Evolutionary conservation across 1,140 invertebrate species (phyloP).

Genomic region (Caerostris extrusa): DNA sequence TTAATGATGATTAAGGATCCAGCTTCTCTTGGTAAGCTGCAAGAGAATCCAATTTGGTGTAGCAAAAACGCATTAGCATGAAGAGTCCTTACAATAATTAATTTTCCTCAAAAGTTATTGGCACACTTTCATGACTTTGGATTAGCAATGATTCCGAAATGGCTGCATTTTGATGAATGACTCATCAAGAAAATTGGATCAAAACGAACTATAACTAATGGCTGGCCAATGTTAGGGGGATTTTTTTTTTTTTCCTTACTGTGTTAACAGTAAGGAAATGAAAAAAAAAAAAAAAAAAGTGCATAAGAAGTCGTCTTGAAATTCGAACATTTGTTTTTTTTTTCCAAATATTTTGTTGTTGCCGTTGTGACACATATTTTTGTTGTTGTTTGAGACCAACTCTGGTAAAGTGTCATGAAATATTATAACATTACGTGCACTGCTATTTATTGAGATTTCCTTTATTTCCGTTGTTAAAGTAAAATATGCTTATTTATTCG

Average conservation of each 20-base stretch:
- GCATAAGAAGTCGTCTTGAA: too few species aligned
- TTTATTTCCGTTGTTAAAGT: too few species aligned
- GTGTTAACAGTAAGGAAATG: too few species aligned
- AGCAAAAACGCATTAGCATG: neutral
- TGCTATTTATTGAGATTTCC: too few species aligned
- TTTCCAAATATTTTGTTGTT: too few species aligned
- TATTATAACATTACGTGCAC: too few species aligned
- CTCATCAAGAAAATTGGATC: neutral
- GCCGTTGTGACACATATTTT: too few species aligned
- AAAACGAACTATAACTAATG: neutral
- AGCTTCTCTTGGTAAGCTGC: neutral
- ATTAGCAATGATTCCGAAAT: neutral
- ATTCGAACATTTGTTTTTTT: too few species aligned
- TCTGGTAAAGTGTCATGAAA: too few species aligned
- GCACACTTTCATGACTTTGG: neutral
- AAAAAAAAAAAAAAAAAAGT: too few species aligned
- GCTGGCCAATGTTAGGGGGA: neutral
- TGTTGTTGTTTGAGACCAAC: too few species aligned
- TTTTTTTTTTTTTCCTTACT: neutral
- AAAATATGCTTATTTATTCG: too few species aligned
- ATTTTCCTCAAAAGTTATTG: neutral
- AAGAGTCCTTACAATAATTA: neutral
- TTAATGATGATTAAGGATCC: slow-evolving; percentile 1
- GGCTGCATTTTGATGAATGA: neutral
- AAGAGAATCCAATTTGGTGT: neutral